A percentile compares a stretch with the other conserved stretches of the same genome.
Evolutionary conservation across 2,797 vertebrate species (phyloP).

Genomic region (Protosalanx chinensis): DNA sequence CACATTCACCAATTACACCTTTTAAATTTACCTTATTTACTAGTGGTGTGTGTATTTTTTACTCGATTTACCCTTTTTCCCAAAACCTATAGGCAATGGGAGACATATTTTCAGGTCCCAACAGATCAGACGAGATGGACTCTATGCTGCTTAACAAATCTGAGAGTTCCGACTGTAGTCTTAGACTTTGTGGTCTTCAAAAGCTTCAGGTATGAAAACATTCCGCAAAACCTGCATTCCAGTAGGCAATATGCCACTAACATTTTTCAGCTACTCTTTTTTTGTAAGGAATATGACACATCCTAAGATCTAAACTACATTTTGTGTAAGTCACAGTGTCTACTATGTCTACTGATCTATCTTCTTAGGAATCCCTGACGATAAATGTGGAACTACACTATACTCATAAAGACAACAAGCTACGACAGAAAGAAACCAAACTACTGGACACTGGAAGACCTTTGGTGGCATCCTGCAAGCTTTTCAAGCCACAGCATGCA

Average conservation of each 20-base stretch:
- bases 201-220: conserved; percentile 74
- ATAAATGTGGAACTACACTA: conserved; percentile 78
- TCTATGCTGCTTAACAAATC: conserved; percentile 63
- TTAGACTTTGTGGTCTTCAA: conserved; percentile 80
- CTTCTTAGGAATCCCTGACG: conserved; percentile 64
- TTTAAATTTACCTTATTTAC: too few species aligned
- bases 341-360: neutral
- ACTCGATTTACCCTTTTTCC: neutral
- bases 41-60: too few species aligned
- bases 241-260: neutral
- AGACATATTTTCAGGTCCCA: conserved; percentile 59
- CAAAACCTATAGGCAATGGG: conserved; percentile 58
- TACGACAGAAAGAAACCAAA: conserved; percentile 69
- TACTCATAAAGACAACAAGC: conserved; percentile 62
- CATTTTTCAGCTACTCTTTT: neutral
- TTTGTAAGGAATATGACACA: neutral
- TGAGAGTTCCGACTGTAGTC: conserved; percentile 65
- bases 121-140: conserved; percentile 68
- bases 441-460: conserved; percentile 69
- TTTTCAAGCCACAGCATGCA: conserved; percentile 44
- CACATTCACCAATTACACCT: too few species aligned
- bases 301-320: neutral
- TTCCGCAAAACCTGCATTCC: neutral
- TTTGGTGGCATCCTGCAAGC: conserved; percentile 72
- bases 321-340: neutral